phyloP scores from a whole-genome alignment of 2,797 vertebrate species.

The Danio tinwini region DNA sequence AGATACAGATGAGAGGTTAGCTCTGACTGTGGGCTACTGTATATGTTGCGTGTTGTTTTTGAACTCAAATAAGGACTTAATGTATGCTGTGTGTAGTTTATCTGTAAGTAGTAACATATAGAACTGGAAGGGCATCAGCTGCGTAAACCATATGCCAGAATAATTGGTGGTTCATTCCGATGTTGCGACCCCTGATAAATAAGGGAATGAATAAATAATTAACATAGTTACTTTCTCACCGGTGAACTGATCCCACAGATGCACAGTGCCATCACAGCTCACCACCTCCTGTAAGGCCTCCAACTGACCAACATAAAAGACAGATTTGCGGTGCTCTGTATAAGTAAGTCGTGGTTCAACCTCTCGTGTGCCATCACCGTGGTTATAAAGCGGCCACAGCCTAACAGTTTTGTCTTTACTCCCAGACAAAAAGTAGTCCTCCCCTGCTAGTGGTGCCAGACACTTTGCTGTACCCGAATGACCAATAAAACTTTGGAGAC shows the following conservation, averaged over 20 bases:
- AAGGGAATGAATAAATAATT: not conserved
- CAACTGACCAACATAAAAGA: constrained; percentile 93
- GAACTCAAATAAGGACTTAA: too few species aligned
- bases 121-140: too few species aligned
- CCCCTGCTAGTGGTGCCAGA: constrained; percentile 86
- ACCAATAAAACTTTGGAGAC: constrained; percentile 93
- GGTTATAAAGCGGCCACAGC: constrained; percentile 95
- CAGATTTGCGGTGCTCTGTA: constrained; percentile 88
- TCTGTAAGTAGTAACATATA: too few species aligned
- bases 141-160: too few species aligned
- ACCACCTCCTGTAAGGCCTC: constrained; percentile 92
- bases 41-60: too few species aligned
- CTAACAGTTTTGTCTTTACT: constrained; percentile 96
- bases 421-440: constrained; percentile 96
- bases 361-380: constrained; percentile 90
- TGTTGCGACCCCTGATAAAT: too few species aligned
- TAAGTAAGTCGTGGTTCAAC: constrained; percentile 87
- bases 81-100: too few species aligned
- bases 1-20: too few species aligned
- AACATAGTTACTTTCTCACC: constrained; percentile 72
- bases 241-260: constrained; percentile 96
- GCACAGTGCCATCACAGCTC: constrained; percentile 95
- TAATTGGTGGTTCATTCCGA: too few species aligned
- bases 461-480: constrained; percentile 91
- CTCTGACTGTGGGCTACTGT: too few species aligned